Base-by-base conservation (phyloP, 2,888 invertebrate genomes). In the Drosophila robusta region DNA sequence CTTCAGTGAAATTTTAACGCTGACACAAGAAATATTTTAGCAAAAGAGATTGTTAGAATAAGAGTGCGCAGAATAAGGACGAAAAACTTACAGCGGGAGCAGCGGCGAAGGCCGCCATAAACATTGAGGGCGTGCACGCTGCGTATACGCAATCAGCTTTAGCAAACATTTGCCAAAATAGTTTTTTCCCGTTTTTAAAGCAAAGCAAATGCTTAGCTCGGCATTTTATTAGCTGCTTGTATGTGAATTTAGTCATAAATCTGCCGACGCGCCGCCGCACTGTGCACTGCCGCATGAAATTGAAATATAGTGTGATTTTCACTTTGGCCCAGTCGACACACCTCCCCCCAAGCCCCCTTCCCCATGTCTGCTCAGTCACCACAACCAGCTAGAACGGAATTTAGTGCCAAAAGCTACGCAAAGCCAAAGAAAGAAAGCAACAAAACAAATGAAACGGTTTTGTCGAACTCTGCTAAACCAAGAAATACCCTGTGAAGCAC, bases 221-320 rank as follows among this genome's bases (percentile, higher is more conserved):
- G 83, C 83, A 75, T 85, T 84, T 84, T 84, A 84, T 84, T 84
- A 85, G 83, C 85, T 80, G 85, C 85, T 80, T 80, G 80, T 80
- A 82, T 82, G 85, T 60, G 83, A 84, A 84, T 84, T 85, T 84
- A 84, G 83, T 85, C 83, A 84, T 85, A 84, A 84, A 84, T 84
- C 83, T 84, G 85, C 52, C 69, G 76, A 76, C 70, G 82, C 85
- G 78, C 73, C 80, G 80, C 71, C 75, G 74, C 79, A 69, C 70
- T 73, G 86, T 80, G 82, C 85, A 87, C 56, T 71, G 84, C 82
- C 82, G 82, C 85, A 87, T 86, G 85, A 86, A 86, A 86, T 86
- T 86, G 85, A 86, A 86, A 87, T 87, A 87, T 84, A 85, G 87
- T 86, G 85, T 87, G 87, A 86, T 86, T 84, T 87, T 87, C 87